Evolutionary conservation across 2,888 invertebrate species (phyloP).

Genomic region (Phoenoteleia sp.): DNA sequence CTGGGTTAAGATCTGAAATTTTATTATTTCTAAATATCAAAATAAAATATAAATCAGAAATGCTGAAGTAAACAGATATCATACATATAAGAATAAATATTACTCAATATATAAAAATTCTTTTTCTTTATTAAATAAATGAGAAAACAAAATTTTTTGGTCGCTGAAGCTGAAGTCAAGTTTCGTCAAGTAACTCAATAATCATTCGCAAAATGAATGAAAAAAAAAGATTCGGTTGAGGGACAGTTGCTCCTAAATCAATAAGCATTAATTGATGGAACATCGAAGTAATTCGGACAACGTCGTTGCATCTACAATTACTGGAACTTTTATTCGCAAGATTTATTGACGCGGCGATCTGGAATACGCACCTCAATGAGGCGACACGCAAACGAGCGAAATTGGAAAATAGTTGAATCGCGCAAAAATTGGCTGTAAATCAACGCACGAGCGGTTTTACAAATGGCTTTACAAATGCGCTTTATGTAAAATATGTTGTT

Average conservation of each 20-base stretch:
- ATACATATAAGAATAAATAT: too few relatives aligned
- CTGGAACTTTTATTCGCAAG: slow-evolving; percentile 43
- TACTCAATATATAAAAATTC: too few relatives aligned
- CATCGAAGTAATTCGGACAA: slow-evolving; percentile 41
- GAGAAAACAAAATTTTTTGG: neutral
- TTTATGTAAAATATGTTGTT: slow-evolving; percentile 15
- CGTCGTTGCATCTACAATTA: slow-evolving; percentile 30
- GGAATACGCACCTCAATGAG: slow-evolving; percentile 11
- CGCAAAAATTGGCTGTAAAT: slow-evolving; percentile 34
- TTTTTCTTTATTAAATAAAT: neutral
- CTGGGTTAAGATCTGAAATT: too few relatives aligned
- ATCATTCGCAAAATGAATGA: slow-evolving; percentile 35
- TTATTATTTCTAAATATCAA: too few relatives aligned
- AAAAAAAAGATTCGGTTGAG: slow-evolving; percentile 48
- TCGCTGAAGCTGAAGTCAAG: too few relatives aligned
- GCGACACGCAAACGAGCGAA: slow-evolving; percentile 17
- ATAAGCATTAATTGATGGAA: slow-evolving; percentile 57
- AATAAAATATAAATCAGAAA: too few relatives aligned
- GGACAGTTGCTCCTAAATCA: slow-evolving; percentile 34
- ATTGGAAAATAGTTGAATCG: slow-evolving; percentile 44
- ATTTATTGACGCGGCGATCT: slow-evolving; percentile 42
- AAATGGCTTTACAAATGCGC: neutral
- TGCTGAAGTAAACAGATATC: too few relatives aligned
- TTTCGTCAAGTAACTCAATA: slow-evolving; percentile 21
- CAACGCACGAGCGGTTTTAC: neutral